Base-by-base conservation (phyloP, 2,888 invertebrate species). In the Melolontha melolontha region DNA sequence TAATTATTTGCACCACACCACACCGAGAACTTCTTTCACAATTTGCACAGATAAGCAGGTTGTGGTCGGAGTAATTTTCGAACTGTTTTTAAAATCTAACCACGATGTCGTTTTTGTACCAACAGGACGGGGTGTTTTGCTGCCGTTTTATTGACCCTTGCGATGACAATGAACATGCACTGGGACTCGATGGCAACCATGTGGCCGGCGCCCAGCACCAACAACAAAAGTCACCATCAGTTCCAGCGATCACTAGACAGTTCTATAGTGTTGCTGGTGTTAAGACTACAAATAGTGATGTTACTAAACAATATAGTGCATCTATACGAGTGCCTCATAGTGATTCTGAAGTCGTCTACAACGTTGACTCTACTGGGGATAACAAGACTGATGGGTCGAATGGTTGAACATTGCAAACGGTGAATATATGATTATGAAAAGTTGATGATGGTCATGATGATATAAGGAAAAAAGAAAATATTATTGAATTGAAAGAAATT, bases 111-210 rank as follows among this genome's bases (percentile, higher is more conserved):
- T 47, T 68, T 74, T 63, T 77, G 70, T 79, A 75, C 77, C 76
- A 75, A 67, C 81, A 84, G 84, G 82, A 84, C 80, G 84, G 84
- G 79, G 79, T 79, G 79, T 79, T 84, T 79, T 83, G 83, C 82
- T 84, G 84, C 81, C 81, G 82, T 81, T 83, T 81, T 83, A 82
- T 81, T 82, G 78, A 80, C 81, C 77, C 80, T 83, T 84, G 84
- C 77, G 80, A 80, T 79, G 78, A 82, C 80, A 73, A 77, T 81
- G 74, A 79, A 76, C 78, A 77, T 77, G 77, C 82, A 76, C 78
- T 81, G 79, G 83, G 82, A 77, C 80, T 78, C 77, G 81, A 82
- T 75, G 81, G 81, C 34, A 34, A 42, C 76, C 66, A 82, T 80
- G 81, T 80, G 77, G 81, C 80, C 76, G 42, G 22, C 16, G 39